phyloP scores from a whole-genome alignment of 2,888 invertebrate genomes.

The Dasysyrphus tricinctus region DNA sequence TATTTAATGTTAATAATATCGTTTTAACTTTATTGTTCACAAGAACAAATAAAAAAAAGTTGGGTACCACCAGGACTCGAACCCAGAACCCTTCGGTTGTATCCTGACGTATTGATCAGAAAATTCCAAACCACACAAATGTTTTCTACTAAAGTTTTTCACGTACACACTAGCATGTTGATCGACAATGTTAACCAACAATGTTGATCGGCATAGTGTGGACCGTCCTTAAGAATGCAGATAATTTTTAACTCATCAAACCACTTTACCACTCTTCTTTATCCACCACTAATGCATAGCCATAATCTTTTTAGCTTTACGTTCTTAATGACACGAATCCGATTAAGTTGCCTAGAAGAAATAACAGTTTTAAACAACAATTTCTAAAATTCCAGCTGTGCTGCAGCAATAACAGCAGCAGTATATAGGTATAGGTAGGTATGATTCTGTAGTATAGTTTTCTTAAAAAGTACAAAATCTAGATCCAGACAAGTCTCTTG shows the following conservation, averaged over 20 bases:
- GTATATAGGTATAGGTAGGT: neutral
- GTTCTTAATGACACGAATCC: conserved; percentile 42
- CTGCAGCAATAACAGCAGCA: neutral
- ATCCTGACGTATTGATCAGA: no score
- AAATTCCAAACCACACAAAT: no score
- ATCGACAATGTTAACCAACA: no score
- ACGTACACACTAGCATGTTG: no score
- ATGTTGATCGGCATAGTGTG: no score
- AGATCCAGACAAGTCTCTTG: conserved; percentile 12
- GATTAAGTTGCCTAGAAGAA: conserved; percentile 48
- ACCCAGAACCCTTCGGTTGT: no score
- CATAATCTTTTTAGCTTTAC: conserved; percentile 36
- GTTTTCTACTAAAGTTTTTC: no score
- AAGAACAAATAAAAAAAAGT: no score
- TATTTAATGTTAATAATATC: no score
- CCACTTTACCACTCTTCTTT: conserved; percentile 1
- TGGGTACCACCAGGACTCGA: no score
- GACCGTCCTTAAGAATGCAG: no score
- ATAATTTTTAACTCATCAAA: conserved; percentile 3
- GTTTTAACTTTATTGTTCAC: no score
- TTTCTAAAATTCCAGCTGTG: neutral
- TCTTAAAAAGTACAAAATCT: conserved; percentile 14
- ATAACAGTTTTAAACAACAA: conserved; percentile 6
- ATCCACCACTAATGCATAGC: conserved; percentile 16
- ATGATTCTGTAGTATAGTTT: neutral